phyloP scores from a whole-genome alignment of 2,113 vertebrate species.

The Trematocara variabile region DNA sequence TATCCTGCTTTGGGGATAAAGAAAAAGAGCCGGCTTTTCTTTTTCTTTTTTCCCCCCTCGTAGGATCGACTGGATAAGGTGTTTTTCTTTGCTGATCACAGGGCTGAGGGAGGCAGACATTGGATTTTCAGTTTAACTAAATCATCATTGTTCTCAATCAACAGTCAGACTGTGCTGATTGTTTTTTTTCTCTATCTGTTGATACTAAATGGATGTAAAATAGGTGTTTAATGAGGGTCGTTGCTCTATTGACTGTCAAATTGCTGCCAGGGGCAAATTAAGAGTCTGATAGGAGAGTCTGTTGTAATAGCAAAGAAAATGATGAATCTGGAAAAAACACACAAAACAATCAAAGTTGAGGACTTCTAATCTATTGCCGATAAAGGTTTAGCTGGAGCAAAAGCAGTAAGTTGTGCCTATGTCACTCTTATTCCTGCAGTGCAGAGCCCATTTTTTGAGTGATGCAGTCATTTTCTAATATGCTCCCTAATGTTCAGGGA shows the following conservation, averaged over 20 bases:
- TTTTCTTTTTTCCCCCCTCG: slow-evolving; percentile 34
- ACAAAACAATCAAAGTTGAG: not conserved
- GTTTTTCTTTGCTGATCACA: slow-evolving; percentile 75
- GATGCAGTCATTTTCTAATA: not conserved
- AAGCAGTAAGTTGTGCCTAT: not conserved
- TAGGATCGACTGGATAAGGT: slow-evolving; percentile 78
- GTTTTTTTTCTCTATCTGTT: slow-evolving; percentile 16
- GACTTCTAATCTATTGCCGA: not conserved
- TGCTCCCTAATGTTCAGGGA: not conserved
- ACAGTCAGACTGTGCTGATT: slow-evolving; percentile 58
- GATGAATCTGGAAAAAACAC: not conserved
- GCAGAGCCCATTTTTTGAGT: not conserved
- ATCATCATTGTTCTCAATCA: slow-evolving; percentile 73
- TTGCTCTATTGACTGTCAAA: slow-evolving; percentile 53
- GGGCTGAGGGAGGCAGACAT: slow-evolving; percentile 68
- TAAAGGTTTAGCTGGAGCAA: not conserved
- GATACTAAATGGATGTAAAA: slow-evolving; percentile 43
- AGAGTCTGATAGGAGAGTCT: slow-evolving; percentile 22
- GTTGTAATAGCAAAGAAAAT: slow-evolving; percentile 3
- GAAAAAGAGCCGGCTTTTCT: slow-evolving; percentile 62
- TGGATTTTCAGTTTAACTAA: slow-evolving; percentile 74
- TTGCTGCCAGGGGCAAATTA: slow-evolving; percentile 50
- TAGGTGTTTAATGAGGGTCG: slow-evolving; percentile 55
- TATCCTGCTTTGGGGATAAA: slow-evolving; percentile 74
- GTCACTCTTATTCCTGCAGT: not conserved